Conservation (phyloP, 2,888 invertebrate genomes). For the Megamerina dolium region DNA sequence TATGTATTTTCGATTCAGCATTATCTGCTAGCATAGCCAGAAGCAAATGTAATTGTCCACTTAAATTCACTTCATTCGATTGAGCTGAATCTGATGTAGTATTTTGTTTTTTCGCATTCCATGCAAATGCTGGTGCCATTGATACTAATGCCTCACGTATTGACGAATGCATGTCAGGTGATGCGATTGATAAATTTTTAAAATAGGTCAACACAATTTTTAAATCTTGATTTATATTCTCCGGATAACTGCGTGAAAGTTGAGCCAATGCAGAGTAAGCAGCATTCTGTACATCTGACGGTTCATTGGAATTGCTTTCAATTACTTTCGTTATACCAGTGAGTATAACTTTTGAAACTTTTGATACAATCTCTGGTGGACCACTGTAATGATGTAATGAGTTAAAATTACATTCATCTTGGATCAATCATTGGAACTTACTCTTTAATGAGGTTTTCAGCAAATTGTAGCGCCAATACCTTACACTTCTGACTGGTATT, state of each 20-base stretch:
- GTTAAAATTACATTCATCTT: neutral
- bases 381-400: conserved; percentile 28
- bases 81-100: conserved; percentile 28
- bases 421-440: conserved; percentile 49
- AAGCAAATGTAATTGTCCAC: conserved; percentile 50
- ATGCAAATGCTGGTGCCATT: conserved; percentile 61
- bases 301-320: conserved; percentile 41
- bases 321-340: conserved; percentile 46
- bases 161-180: conserved; percentile 56
- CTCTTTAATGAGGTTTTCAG: conserved; percentile 74
- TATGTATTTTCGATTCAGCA: conserved; percentile 69
- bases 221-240: conserved; percentile 63
- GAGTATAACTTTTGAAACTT: conserved; percentile 44
- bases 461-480: conserved; percentile 73
- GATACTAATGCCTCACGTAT: conserved; percentile 64
- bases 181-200: conserved; percentile 40
- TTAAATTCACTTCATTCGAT: conserved; percentile 43
- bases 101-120: conserved; percentile 30
- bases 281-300: conserved; percentile 51
- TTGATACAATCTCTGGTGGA: conserved; percentile 41
- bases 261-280: conserved; percentile 48
- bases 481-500: conserved; percentile 80
- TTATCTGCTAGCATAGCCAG: conserved; percentile 66
- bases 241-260: conserved; percentile 53
- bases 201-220: conserved; percentile 47